phyloP scores from a whole-genome alignment of 2,797 vertebrate genomes.

The Notamacropus eugenii region DNA sequence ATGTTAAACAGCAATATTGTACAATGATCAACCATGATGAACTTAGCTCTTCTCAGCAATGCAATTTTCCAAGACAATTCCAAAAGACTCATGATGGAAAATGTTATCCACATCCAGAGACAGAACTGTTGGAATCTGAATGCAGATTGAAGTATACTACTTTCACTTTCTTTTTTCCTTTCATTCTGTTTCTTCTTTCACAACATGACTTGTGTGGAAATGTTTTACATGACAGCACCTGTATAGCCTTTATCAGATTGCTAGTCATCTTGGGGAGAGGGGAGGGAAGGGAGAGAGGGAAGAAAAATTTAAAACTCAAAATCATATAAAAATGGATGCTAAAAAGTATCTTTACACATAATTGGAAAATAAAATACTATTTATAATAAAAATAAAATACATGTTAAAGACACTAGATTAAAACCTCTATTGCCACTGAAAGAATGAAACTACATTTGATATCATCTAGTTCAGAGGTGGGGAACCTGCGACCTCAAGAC shows the following conservation, averaged over 20 bases:
- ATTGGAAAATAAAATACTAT: conserved; percentile 36
- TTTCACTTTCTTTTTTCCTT: not conserved
- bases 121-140: not conserved
- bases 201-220: not conserved
- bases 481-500: no score
- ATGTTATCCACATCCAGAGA: not conserved
- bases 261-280: not conserved
- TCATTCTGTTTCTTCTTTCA: not conserved
- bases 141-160: not conserved
- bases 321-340: not conserved
- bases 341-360: not conserved
- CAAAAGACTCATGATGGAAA: not conserved
- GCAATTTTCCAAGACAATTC: not conserved
- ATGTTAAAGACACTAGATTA: not conserved
- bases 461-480: not conserved
- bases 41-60: not conserved
- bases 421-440: not conserved
- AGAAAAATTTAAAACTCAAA: not conserved
- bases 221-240: not conserved
- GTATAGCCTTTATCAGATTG: not conserved
- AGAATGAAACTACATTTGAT: not conserved
- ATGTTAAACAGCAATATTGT: not conserved
- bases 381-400: conserved; percentile 17
- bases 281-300: not conserved
- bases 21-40: not conserved